These are phyloP conservation scores for Morphnarchus princeps DNA, from an alignment of 2,113 vertebrate species.

Conservation along the genomic window DNA sequence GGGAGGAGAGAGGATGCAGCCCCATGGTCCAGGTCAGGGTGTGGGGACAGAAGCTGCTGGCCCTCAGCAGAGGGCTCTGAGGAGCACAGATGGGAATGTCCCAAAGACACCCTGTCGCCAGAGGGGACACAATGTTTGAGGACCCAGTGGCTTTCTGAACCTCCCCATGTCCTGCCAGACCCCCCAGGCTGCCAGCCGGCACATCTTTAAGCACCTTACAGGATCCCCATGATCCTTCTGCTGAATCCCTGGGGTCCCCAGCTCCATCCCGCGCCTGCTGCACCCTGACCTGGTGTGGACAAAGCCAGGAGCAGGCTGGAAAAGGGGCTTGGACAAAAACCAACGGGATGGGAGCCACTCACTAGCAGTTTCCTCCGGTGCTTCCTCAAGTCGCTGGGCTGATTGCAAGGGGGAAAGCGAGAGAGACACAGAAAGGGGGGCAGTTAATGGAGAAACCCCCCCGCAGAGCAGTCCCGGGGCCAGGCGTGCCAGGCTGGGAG, in stretches of 20 bases:
- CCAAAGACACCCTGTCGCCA: background rate
- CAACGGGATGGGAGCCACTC: slow-evolving; percentile 69
- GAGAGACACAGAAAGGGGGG: slow-evolving; percentile 56
- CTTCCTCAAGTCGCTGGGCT: slow-evolving; percentile 98
- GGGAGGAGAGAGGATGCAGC: slow-evolving; percentile 12
- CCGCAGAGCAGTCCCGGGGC: background rate
- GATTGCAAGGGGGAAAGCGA: slow-evolving; percentile 70
- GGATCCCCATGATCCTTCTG: slow-evolving; percentile 39
- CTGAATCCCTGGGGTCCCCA: slow-evolving; percentile 51
- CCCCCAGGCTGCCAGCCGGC: background rate
- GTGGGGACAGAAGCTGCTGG: slow-evolving; percentile 5
- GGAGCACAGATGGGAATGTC: slow-evolving; percentile 39
- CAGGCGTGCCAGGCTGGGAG: background rate
- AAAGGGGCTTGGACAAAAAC: slow-evolving; percentile 55
- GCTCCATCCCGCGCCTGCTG: slow-evolving; percentile 61
- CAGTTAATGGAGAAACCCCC: slow-evolving; percentile 38
- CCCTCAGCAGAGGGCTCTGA: slow-evolving; percentile 10
- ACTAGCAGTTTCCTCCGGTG: slow-evolving; percentile 94
- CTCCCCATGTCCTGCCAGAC: slow-evolving; percentile 27
- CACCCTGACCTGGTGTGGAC: slow-evolving; percentile 53
- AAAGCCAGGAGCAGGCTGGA: slow-evolving; percentile 62
- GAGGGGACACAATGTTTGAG: background rate
- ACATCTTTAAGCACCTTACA: background rate
- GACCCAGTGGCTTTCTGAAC: slow-evolving; percentile 31
- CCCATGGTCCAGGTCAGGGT: background rate